A percentile compares a stretch with the other conserved stretches of the same genome.
Evolutionary conservation across 2,888 invertebrate species (phyloP).

Genomic region (Cephus rjabovi): DNA sequence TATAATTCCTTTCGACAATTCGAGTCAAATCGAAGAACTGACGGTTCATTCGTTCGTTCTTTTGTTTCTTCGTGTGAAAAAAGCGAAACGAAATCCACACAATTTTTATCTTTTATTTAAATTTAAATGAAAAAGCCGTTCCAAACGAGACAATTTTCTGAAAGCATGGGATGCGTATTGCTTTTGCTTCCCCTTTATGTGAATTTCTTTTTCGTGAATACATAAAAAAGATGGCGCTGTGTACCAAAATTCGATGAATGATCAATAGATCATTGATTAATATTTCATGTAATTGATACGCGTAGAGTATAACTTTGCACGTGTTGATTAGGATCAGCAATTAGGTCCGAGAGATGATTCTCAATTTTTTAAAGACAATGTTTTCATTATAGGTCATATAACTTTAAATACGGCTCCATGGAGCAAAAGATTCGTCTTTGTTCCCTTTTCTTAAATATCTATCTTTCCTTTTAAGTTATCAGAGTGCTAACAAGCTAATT

Average conservation of each 20-base stretch:
- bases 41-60: background rate
- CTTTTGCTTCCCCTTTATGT: background rate
- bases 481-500: background rate
- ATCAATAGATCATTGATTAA: background rate
- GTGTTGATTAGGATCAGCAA: background rate
- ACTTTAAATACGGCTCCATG: background rate
- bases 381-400: background rate
- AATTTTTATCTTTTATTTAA: background rate
- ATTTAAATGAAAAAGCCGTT: background rate
- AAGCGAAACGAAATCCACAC: background rate
- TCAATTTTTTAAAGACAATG: background rate
- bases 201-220: background rate
- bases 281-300: background rate
- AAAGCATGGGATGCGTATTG: background rate
- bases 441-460: background rate
- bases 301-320: background rate
- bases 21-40: background rate
- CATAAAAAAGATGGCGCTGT: background rate
- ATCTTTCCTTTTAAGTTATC: background rate
- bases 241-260: background rate
- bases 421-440: background rate
- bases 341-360: background rate
- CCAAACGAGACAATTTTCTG: background rate
- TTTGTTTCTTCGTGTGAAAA: background rate
- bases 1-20: background rate